Conservation (phyloP, 2,888 invertebrate species). For the Acronicta leporina region DNA sequence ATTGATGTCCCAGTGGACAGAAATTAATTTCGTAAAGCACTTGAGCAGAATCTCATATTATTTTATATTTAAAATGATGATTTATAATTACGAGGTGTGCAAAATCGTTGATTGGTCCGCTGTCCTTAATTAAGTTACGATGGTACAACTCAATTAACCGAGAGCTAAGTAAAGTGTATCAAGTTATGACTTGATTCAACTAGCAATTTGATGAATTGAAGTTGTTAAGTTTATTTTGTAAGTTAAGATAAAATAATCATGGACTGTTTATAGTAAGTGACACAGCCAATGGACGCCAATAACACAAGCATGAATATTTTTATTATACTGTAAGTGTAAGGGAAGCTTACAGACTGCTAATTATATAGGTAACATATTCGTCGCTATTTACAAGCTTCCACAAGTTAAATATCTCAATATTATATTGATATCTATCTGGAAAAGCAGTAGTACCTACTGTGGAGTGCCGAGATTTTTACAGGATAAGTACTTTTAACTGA, state of each 20-base stretch:
- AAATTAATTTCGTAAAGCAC: constrained; percentile 46
- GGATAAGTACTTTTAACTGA: too few relatives aligned
- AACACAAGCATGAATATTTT: too few relatives aligned
- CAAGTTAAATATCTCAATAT: too few relatives aligned
- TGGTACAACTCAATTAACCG: constrained; percentile 20
- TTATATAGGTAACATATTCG: too few relatives aligned
- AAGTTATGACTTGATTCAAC: not conserved
- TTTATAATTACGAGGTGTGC: constrained; percentile 34
- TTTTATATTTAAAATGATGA: constrained; percentile 43
- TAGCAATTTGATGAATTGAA: not conserved
- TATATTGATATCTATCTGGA: too few relatives aligned
- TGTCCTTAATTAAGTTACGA: constrained; percentile 26
- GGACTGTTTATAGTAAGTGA: too few relatives aligned
- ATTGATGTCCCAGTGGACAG: constrained; percentile 43
- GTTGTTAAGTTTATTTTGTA: not conserved
- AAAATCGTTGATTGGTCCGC: constrained; percentile 31
- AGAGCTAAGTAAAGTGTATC: constrained; percentile 8
- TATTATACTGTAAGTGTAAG: too few relatives aligned
- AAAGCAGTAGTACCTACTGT: too few relatives aligned
- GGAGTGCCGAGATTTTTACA: too few relatives aligned
- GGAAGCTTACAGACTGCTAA: too few relatives aligned
- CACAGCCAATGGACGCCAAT: too few relatives aligned
- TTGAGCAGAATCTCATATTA: constrained; percentile 35
- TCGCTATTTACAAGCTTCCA: too few relatives aligned
- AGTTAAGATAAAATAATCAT: not conserved